phyloP scores from a whole-genome alignment of 2,113 vertebrate genomes.

The Boleophthalmus pectinirostris region DNA sequence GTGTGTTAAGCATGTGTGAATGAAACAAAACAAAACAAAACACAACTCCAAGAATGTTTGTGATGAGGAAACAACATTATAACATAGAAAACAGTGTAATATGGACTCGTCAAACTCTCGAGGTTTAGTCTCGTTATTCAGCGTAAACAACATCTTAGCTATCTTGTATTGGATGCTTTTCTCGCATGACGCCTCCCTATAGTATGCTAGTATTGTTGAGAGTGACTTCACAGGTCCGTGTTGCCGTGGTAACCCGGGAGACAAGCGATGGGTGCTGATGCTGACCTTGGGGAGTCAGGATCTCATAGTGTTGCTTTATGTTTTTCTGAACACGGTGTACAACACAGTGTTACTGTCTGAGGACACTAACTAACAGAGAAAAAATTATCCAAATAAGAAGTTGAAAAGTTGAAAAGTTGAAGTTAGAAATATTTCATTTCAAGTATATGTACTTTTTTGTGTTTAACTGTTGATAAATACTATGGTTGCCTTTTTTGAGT shows the following conservation, averaged over 20 bases:
- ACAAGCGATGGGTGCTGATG: constrained; percentile 44
- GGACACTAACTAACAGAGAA: neutral
- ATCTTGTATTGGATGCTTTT: neutral
- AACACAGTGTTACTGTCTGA: neutral
- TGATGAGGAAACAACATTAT: no score
- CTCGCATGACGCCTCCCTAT: neutral
- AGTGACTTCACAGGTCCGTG: constrained; percentile 53
- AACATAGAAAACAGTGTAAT: no score
- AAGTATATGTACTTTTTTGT: no score
- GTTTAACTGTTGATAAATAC: no score
- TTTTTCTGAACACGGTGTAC: constrained; percentile 9
- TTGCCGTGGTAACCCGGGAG: constrained; percentile 70
- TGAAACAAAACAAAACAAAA: no score
- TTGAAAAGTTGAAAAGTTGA: neutral
- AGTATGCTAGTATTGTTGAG: constrained; percentile 26
- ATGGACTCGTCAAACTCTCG: no score
- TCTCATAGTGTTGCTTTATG: constrained; percentile 42
- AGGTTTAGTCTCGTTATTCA: neutral
- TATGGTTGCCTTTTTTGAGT: no score
- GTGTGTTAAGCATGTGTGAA: no score
- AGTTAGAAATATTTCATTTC: no score
- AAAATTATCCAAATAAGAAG: neutral
- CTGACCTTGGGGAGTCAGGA: constrained; percentile 67
- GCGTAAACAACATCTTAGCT: neutral
- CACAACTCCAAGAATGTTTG: no score